Evolutionary conservation across 2,888 invertebrate genomes (phyloP), one percentile per base, ranked within the genome.

Genomic region (Podotricha telesiphe): DNA sequence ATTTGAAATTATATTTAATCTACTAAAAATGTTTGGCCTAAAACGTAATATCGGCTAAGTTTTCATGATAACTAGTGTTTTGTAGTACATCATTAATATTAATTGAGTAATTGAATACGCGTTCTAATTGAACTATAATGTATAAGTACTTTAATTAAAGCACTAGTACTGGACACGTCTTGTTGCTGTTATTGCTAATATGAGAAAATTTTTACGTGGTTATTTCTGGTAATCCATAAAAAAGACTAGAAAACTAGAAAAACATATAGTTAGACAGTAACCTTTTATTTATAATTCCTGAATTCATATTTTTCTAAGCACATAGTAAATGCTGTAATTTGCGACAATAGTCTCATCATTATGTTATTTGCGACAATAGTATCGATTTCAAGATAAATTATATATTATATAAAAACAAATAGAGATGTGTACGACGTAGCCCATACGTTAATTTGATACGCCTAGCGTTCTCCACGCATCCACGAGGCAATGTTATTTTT

Each of bases 211-310:
- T 8, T 11, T 22, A 48, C 45, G 7, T 61, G 17, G 6, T 61
- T 61, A 34, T 34, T 42, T 66, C 50, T n/a, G 51, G 61, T 51
- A 45, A 45, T 28, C 53, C 22, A 34, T 28, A 40, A 15, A 40
- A 37, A 0, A 58, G n/a, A 8, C 8, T 42, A 42, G 0, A 42
- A 13, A 65, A 62, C 80, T 10, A 37, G 28, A 5, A 28, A 8
- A 37, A 8, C 37, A 37, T 37, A 37, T 37, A 37, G 10, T 8
- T 28, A 37, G 37, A 37, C 37, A 8, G 10, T 7, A 37, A 8
- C 37, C 1, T 6, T 4, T 8, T 37, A 37, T 58, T 58, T 20
- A 5, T 15, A 58, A 42, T 58, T 58, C 4, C 13, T 19, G 7
- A 15, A 2, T 2, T 40, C 40, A 40, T 42, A 42, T n/a, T 20